Base-by-base conservation (phyloP, 2,888 invertebrate species). In the Biston stratarius region DNA sequence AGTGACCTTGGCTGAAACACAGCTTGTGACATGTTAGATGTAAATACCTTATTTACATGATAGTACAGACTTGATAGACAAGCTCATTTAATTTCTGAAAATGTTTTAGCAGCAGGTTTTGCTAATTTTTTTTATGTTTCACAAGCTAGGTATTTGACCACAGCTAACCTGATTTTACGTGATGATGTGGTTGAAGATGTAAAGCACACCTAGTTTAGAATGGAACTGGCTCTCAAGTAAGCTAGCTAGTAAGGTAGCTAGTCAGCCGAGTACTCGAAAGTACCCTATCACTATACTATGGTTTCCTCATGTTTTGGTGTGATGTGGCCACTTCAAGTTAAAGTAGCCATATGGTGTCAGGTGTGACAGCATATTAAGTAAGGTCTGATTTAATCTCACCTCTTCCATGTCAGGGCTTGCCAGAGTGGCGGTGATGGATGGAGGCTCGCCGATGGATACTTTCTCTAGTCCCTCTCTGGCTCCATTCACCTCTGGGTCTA, bases 351-450 rank as follows among this genome's bases (percentile, higher is more conserved):
- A n/a, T n/a, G n/a, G n/a, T n/a, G n/a, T n/a, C n/a, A n/a, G n/a
- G n/a, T n/a, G n/a, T n/a, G n/a, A n/a, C n/a, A n/a, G n/a, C n/a
- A 24, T 24, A 24, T 2, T 24, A 2, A 24, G 3, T 24, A 24
- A 24, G 3, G 24, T 24, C 24, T 24, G 24, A 24, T 24, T n/a
- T 48, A 33, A 5, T 48, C 5, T 76, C 90, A 95, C 95, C 91
- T 95, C 95, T 83, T 95, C 95, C 91, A 95, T 93, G 47, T 94
- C 89, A 15, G 95, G 94, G 74, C 94, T 94, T 73, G 87, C 92
- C 47, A 95, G 90, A 40, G 94, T 84, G 24, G 87, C 81, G 34
- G 85, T 93, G 70, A 91, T 94, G 61, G 95, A 94, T 67, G 95
- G 85, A 70, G 90, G 88, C 73, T 91, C 94, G 44, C 84, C 84